Percentiles rank a stretch among this genome's conserved stretches.
Evolutionary conservation across 2,797 vertebrate species (phyloP).

Genomic region (Leontocebus nigricollis): DNA sequence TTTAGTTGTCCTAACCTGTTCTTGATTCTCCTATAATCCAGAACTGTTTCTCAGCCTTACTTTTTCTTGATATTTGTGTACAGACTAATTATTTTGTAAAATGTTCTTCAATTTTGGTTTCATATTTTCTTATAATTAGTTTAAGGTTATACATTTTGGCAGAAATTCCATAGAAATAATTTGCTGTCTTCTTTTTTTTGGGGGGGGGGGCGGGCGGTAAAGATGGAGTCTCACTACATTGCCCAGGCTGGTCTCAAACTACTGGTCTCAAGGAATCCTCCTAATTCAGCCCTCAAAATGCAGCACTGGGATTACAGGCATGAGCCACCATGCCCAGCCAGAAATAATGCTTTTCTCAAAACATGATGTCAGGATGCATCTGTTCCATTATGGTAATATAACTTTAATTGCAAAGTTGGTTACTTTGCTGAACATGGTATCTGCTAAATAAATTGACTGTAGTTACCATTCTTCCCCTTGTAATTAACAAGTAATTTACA

Average conservation of each 20-base stretch:
- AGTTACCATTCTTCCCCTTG: neutral
- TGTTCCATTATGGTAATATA: neutral
- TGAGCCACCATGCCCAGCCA: too few species aligned
- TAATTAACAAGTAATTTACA: neutral
- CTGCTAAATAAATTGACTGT: neutral
- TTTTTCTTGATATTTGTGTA: neutral
- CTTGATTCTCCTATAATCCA: neutral
- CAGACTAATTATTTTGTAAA: neutral
- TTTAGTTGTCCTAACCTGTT: neutral
- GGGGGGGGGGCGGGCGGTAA: too few species aligned
- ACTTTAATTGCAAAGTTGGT: neutral
- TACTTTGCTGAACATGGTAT: neutral
- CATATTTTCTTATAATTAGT: neutral
- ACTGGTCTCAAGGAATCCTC: too few species aligned
- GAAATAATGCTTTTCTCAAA: neutral
- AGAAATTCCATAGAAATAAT: neutral
- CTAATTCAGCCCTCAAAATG: too few species aligned
- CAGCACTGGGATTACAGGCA: too few species aligned
- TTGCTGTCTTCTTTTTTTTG: too few species aligned
- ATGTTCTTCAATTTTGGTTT: constrained; percentile 2
- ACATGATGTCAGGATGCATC: neutral
- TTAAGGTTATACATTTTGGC: neutral
- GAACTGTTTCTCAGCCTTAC: neutral
- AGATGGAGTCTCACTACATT: too few species aligned
- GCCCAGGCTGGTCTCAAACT: too few species aligned